These are phyloP conservation scores for Halocynthia aurantium DNA, from an alignment of 23 tunicate species.

Conservation along the genomic window DNA sequence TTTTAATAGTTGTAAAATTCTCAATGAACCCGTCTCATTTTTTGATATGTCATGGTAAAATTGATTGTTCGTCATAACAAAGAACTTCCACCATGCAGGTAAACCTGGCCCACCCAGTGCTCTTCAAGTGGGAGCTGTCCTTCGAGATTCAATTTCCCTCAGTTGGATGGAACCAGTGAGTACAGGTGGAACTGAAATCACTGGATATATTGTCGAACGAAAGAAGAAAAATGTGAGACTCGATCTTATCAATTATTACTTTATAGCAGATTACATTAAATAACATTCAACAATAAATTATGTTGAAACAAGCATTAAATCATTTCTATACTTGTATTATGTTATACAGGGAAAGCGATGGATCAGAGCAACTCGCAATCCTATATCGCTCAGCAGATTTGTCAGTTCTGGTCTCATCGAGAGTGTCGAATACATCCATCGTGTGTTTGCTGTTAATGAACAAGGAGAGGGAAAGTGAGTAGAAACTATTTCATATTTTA, in stretches of 20 bases:
- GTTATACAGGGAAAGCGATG: conserved; percentile 36
- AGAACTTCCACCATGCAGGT: conserved; percentile 15
- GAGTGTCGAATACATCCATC: conserved; percentile 29
- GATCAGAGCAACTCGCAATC: conserved; percentile 22
- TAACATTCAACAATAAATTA: not conserved
- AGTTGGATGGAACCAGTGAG: conserved; percentile 91
- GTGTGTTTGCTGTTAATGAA: conserved; percentile 30
- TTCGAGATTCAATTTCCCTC: conserved; percentile 66
- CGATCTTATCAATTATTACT: too few species aligned
- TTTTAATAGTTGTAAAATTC: not conserved
- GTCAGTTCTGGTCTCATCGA: conserved; percentile 23
- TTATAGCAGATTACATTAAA: too few species aligned
- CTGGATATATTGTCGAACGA: conserved; percentile 63
- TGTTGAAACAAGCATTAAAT: not conserved
- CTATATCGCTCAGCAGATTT: conserved; percentile 15
- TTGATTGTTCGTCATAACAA: not conserved
- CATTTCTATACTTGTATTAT: not conserved
- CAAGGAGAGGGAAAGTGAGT: conserved; percentile 33
- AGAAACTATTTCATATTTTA: not conserved
- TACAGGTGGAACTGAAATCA: conserved; percentile 64
- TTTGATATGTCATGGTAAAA: not conserved
- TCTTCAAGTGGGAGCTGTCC: conserved; percentile 50
- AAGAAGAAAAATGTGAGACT: conserved; percentile 17
- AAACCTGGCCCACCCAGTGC: conserved; percentile 40
- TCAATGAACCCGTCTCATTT: not conserved